Conservation (phyloP, 1,140 invertebrate genomes). For the Euschistus heros region DNA sequence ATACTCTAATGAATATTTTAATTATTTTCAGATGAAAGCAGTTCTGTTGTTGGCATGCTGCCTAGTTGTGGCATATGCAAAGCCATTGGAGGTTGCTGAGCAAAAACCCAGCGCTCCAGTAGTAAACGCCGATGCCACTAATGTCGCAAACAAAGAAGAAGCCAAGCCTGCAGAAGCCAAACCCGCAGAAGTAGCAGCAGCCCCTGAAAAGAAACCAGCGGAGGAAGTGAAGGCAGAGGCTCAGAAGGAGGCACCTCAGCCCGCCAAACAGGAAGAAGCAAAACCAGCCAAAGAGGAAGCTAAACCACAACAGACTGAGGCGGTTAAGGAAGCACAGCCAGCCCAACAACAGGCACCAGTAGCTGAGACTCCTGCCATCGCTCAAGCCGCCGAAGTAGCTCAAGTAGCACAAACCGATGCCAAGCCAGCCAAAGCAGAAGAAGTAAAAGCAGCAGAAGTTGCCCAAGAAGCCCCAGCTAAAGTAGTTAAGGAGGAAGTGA, state of each 20-base stretch:
- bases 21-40: constrained; percentile 9
- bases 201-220: not conserved
- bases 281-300: constrained; percentile 29
- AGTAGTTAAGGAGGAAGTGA: not conserved
- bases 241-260: not conserved
- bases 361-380: not conserved
- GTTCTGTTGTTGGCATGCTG: not conserved
- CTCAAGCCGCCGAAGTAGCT: constrained; percentile 25
- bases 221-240: constrained; percentile 2
- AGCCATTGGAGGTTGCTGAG: not conserved
- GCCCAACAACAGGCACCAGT: too few species aligned
- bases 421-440: not conserved
- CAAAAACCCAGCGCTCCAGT: constrained; percentile 31
- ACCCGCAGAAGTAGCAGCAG: constrained; percentile 3
- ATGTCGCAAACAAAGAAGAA: not conserved
- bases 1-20: too few species aligned
- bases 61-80: not conserved
- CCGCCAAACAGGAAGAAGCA: constrained; percentile 31
- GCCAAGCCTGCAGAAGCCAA: not conserved
- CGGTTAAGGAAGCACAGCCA: not conserved
- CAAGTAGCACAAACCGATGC: constrained; percentile 35
- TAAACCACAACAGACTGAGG: not conserved
- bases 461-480: not conserved
- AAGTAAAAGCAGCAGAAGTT: not conserved
- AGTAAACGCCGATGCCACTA: constrained; percentile 33